Evolutionary conservation across 2,113 vertebrate species (phyloP).

Genomic region (Istiophorus platypterus): DNA sequence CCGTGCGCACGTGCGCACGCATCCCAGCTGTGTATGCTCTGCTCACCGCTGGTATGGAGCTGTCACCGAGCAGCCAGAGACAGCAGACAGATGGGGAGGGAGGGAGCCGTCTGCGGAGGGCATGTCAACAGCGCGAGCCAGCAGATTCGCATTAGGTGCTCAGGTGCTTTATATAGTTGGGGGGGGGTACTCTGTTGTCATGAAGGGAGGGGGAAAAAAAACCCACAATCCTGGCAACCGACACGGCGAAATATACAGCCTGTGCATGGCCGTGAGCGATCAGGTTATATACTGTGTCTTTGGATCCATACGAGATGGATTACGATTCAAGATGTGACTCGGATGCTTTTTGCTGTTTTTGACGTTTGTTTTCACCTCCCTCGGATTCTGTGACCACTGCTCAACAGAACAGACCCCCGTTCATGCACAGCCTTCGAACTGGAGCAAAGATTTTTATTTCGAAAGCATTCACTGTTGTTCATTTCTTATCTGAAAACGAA

Average conservation of each 20-base stretch:
- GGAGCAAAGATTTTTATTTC: no score
- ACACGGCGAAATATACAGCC: slow-evolving; percentile 8
- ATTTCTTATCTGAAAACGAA: background rate
- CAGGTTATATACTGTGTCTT: background rate
- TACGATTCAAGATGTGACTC: background rate
- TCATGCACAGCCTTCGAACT: background rate
- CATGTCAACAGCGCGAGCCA: slow-evolving; percentile 59
- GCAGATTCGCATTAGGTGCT: slow-evolving; percentile 68
- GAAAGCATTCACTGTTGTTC: background rate
- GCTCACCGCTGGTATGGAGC: slow-evolving; percentile 57
- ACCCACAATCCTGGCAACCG: background rate
- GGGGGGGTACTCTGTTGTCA: slow-evolving; percentile 33
- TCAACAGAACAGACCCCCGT: background rate
- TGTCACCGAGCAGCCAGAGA: slow-evolving; percentile 57
- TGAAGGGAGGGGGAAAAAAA: background rate
- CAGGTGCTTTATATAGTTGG: slow-evolving; percentile 54
- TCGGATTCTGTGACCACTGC: background rate
- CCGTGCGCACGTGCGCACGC: slow-evolving; percentile 28
- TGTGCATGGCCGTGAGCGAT: background rate
- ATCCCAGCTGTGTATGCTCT: slow-evolving; percentile 27
- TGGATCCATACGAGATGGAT: slow-evolving; percentile 19
- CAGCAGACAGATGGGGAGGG: slow-evolving; percentile 64
- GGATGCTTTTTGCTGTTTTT: slow-evolving; percentile 14
- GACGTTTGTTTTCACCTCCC: background rate
- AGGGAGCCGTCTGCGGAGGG: slow-evolving; percentile 57